Percentiles rank a stretch among this genome's conserved stretches.
Conservation (phyloP, 2,113 vertebrate genomes). For the Lepisosteus osseus region DNA sequence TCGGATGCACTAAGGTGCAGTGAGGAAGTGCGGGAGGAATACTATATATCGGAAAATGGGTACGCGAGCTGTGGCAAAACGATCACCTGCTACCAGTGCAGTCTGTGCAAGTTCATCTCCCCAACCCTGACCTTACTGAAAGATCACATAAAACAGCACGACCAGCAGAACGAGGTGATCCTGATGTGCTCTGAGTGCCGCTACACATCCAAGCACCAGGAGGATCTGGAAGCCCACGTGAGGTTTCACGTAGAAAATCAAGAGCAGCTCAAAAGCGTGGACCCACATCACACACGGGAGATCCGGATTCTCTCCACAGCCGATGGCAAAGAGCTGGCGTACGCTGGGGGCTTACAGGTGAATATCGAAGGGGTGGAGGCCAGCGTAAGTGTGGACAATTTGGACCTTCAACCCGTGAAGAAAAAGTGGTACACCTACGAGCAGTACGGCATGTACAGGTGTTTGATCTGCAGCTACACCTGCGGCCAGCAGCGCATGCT, state of each 20-base stretch:
- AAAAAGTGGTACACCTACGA: conserved; percentile 91
- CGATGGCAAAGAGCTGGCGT: conserved; percentile 30
- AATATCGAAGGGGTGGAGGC: background rate
- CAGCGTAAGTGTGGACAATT: conserved; percentile 26
- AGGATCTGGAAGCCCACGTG: conserved; percentile 85
- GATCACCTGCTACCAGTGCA: conserved; percentile 87
- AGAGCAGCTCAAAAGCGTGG: conserved; percentile 23
- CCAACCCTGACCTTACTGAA: conserved; percentile 78
- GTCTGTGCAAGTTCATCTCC: conserved; percentile 83
- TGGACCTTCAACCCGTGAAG: conserved; percentile 42
- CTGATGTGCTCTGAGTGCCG: conserved; percentile 90
- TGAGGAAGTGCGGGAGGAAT: conserved; percentile 30
- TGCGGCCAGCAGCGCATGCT: conserved; percentile 95
- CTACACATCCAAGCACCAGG: conserved; percentile 78
- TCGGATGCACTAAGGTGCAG: conserved; percentile 40
- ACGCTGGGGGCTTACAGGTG: background rate
- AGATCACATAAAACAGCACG: conserved; percentile 84
- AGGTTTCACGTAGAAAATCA: conserved; percentile 65
- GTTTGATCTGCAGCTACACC: conserved; percentile 95
- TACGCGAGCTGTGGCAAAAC: conserved; percentile 55
- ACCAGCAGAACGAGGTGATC: conserved; percentile 85
- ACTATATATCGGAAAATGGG: conserved; percentile 40
- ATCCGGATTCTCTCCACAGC: conserved; percentile 12
- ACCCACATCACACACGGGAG: conserved; percentile 28
- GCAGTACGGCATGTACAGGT: conserved; percentile 89